These are phyloP conservation scores for Arnoldichthys spilopterus DNA, from an alignment of 2,797 vertebrate species.

Conservation along the genomic window DNA sequence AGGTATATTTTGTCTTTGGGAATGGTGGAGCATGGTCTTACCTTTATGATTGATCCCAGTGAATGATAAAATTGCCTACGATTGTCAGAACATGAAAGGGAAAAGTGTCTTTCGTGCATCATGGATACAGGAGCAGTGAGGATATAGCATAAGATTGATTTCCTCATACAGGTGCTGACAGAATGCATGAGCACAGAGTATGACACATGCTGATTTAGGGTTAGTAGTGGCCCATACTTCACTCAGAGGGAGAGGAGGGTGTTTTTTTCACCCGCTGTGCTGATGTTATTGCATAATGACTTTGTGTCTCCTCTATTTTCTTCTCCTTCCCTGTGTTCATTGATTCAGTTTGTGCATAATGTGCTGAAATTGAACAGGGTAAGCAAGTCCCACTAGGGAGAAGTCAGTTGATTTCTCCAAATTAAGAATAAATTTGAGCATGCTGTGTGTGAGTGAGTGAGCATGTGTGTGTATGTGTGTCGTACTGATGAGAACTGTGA, in stretches of 20 bases:
- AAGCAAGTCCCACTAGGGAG: constrained; percentile 49
- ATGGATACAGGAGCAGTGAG: not conserved
- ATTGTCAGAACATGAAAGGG: constrained; percentile 3
- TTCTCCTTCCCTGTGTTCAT: constrained; percentile 37
- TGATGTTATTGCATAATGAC: constrained; percentile 44
- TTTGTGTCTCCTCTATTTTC: constrained; percentile 42
- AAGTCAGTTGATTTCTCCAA: constrained; percentile 57
- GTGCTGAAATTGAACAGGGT: constrained; percentile 43
- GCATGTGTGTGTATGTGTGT: constrained; percentile 50
- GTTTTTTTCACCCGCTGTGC: constrained; percentile 22
- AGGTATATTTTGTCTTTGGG: not conserved
- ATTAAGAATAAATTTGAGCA: constrained; percentile 57
- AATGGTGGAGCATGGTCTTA: not conserved
- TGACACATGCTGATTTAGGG: constrained; percentile 26
- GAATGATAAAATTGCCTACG: constrained; percentile 6
- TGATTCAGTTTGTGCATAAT: constrained; percentile 56
- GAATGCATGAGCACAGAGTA: constrained; percentile 11
- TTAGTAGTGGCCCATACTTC: constrained; percentile 31
- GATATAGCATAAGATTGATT: constrained; percentile 22
- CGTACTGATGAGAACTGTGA: constrained; percentile 60
- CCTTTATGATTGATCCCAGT: constrained; percentile 3
- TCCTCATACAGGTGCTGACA: not conserved
- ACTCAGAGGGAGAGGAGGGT: not conserved
- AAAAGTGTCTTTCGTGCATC: not conserved
- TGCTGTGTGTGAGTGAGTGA: constrained; percentile 12